These are phyloP conservation scores for Drosophila sulfurigaster DNA, from an alignment of 1,140 invertebrate genomes.

Conservation along the genomic window DNA sequence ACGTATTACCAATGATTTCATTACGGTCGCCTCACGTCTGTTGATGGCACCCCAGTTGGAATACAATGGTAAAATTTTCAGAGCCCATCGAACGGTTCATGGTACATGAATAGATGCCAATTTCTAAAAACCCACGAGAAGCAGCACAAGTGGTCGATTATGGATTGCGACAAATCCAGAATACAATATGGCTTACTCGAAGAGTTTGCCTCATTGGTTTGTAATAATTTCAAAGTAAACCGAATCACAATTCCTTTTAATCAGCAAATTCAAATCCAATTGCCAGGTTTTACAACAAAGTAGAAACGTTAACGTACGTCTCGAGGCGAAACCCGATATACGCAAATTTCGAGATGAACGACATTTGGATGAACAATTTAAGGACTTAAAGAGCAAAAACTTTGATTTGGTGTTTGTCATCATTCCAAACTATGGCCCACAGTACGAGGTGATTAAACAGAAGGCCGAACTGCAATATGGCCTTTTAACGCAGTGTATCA, in stretches of 20 bases:
- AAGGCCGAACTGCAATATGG: constrained; percentile 90
- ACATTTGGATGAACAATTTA: constrained; percentile 46
- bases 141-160: constrained; percentile 70
- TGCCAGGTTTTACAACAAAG: constrained; percentile 11
- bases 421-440: constrained; percentile 85
- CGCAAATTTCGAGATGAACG: constrained; percentile 38
- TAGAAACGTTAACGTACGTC: constrained; percentile 24
- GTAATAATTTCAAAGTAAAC: neutral
- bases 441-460: constrained; percentile 89
- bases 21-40: constrained; percentile 86
- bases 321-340: constrained; percentile 44
- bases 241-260: too few relatives aligned
- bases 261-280: neutral
- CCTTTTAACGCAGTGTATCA: constrained; percentile 93
- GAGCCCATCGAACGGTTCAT: constrained; percentile 52
- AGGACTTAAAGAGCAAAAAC: constrained; percentile 48
- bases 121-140: constrained; percentile 47
- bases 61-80: constrained; percentile 78
- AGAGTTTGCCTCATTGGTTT: constrained; percentile 33
- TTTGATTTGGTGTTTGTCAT: constrained; percentile 85
- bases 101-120: constrained; percentile 53
- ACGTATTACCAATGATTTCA: constrained; percentile 86
- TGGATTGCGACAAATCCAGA: constrained; percentile 25
- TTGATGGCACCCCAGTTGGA: constrained; percentile 86
- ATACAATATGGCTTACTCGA: constrained; percentile 28